Base-by-base conservation (phyloP, 2,888 invertebrate species). In the Ophion slaviceki region DNA sequence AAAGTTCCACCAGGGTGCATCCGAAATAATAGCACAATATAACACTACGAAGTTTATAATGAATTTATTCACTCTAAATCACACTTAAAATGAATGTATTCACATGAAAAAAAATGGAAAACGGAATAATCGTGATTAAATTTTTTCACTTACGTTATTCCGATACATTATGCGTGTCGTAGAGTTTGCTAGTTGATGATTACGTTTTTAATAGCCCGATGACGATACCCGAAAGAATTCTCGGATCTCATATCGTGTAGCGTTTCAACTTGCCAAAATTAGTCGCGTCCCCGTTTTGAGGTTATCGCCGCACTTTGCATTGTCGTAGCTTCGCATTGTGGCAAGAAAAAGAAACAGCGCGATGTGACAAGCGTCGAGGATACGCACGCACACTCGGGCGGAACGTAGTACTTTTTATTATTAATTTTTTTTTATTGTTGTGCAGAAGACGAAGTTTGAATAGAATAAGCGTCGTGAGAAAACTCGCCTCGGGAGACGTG, bases 131-230 rank as follows among this genome's bases (percentile, higher is more conserved):
- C 32, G 32, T 32, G 4, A 32, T 32, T 4, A 4, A 61, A 32
- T 32, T 36, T 62, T 28, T 59, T 11, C 32, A 85, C 89, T 91
- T 88, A 91, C 91, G 85, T 91, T 91, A 87, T 90, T 86, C 62
- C 91, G 90, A 87, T 90, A 90, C 91, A 91, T 91, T 87, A 84
- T 75, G 40, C 40, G 11, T 45, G 20, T 17, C 20, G 32, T 20
- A 1, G 17, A 57, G 53, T 7, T n/a, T 45, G 10, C 32, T 45
- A 66, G 11, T 62, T n/a, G 36, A 17, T 20, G 36, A 76, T 53
- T 14, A 24, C 24, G 11, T 67, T 75, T 75, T 20, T 70, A 20
- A 66, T 71, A 24, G 75, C 14, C 57, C 40, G 17, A 70, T 66
- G 40, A 45, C 28, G 70, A 59, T 64, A 14, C 28, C 57, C 28